phyloP scores from a whole-genome alignment of 2,113 vertebrate genomes.

The Megaceryle maxima region DNA sequence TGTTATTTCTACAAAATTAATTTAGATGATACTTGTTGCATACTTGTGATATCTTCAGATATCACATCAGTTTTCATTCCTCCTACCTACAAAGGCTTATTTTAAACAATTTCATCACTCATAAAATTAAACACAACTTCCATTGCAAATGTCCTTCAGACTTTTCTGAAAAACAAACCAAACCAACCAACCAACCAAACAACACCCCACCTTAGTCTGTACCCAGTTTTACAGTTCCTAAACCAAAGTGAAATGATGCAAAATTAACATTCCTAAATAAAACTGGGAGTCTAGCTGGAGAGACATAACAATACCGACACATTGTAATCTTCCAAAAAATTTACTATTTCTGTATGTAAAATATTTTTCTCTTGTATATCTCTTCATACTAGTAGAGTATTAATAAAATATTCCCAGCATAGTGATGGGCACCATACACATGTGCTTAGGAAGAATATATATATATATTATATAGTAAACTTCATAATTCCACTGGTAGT shows the following conservation, averaged over 20 bases:
- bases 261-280: not conserved
- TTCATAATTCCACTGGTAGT: not conserved
- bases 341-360: not conserved
- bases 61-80: not conserved
- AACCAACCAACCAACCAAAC: not conserved
- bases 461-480: not conserved
- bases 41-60: not conserved
- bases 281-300: not conserved
- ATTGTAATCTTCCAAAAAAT: not conserved
- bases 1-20: not conserved
- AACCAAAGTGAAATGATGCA: not conserved
- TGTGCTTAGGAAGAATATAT: not conserved
- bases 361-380: not conserved
- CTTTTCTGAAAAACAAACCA: not conserved
- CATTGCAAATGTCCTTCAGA: not conserved
- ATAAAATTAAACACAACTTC: not conserved
- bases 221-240: not conserved
- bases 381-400: not conserved
- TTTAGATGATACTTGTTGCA: not conserved
- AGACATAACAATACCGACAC: not conserved
- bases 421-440: not conserved
- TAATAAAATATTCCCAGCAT: not conserved
- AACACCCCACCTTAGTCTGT: not conserved
- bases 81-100: not conserved
- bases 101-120: not conserved